Evolutionary conservation across 2,797 vertebrate species (phyloP).

Genomic region (Pogoniulus pusillus): DNA sequence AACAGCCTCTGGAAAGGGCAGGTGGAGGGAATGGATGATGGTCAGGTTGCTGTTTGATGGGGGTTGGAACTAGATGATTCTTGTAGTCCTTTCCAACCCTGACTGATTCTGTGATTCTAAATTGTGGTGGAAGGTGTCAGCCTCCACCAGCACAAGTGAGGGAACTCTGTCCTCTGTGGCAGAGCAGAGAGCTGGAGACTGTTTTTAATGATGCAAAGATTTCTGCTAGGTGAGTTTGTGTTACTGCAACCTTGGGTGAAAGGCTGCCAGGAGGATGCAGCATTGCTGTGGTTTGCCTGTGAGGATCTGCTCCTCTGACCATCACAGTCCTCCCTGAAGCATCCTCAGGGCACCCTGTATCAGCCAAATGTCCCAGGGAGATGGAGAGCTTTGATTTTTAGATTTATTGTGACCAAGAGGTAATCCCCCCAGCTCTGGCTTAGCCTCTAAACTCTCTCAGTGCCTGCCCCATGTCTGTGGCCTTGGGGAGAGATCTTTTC

Average conservation of each 20-base stretch:
- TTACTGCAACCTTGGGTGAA: background rate
- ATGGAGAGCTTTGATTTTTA: background rate
- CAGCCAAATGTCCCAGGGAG: background rate
- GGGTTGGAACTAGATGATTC: too few relatives aligned
- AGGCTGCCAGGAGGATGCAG: background rate
- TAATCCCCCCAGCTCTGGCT: background rate
- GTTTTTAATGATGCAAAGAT: background rate
- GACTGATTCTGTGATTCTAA: too few relatives aligned
- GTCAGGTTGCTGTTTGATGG: background rate
- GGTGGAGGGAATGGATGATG: background rate
- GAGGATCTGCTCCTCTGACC: background rate
- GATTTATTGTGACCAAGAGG: background rate
- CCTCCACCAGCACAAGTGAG: background rate
- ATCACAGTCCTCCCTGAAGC: background rate
- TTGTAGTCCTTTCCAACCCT: too few relatives aligned
- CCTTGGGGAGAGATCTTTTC: background rate
- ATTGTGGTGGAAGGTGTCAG: background rate
- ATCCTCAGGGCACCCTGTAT: background rate
- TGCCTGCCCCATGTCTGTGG: background rate
- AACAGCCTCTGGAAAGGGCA: background rate
- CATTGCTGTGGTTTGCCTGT: background rate
- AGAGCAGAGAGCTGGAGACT: fast-evolving
- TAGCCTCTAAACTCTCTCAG: background rate
- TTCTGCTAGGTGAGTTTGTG: background rate
- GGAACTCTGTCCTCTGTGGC: fast-evolving